Evolutionary conservation across 1,140 invertebrate genomes (phyloP).

Genomic region (Ips typographus): DNA sequence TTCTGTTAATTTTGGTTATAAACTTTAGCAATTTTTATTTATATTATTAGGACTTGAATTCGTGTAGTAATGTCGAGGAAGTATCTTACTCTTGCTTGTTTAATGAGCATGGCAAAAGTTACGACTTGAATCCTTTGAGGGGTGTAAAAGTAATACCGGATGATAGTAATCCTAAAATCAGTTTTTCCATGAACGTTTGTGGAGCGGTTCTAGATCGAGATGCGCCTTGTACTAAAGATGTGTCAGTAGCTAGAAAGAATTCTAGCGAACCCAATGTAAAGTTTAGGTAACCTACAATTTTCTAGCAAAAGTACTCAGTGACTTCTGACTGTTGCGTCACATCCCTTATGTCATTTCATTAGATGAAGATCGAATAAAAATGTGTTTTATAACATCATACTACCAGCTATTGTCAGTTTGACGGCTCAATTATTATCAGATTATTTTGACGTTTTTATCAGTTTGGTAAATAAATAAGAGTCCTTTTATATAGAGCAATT

Average conservation of each 20-base stretch:
- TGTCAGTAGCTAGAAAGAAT: slow-evolving; percentile 11
- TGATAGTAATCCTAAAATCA: not conserved
- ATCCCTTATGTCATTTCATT: too few species aligned
- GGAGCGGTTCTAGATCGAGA: slow-evolving; percentile 13
- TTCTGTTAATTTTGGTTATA: not conserved
- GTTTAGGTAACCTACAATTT: not conserved
- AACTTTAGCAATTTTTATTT: not conserved
- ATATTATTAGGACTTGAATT: slow-evolving; percentile 1
- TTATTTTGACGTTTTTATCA: too few species aligned
- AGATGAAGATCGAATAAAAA: too few species aligned
- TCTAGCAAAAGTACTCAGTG: too few species aligned
- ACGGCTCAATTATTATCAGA: too few species aligned
- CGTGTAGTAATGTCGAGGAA: slow-evolving; percentile 9
- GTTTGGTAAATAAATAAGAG: too few species aligned
- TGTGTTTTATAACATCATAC: too few species aligned
- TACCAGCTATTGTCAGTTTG: too few species aligned
- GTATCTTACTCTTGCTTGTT: slow-evolving; percentile 10
- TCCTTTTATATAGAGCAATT: too few species aligned
- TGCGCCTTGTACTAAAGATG: slow-evolving; percentile 18
- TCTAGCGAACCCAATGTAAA: slow-evolving; percentile 4
- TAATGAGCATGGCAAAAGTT: not conserved
- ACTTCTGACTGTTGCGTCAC: too few species aligned
- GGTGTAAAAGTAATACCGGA: not conserved
- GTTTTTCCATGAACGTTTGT: slow-evolving; percentile 18
- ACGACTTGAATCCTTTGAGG: slow-evolving; percentile 10